phyloP scores from a whole-genome alignment of 2,797 vertebrate species.

The Parotocinclus haroldoi region DNA sequence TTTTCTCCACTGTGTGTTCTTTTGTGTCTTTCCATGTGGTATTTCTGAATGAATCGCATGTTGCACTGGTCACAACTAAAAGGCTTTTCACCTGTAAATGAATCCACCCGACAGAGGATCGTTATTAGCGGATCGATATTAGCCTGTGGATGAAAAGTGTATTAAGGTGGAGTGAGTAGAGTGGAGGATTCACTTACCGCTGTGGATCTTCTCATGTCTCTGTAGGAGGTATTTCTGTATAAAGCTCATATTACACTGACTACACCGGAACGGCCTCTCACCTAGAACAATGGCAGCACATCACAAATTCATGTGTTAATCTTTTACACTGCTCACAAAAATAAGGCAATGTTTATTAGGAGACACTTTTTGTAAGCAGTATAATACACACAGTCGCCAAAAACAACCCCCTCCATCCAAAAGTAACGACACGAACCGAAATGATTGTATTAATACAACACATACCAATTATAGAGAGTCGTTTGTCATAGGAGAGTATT shows the following conservation, averaged over 20 bases:
- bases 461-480: no score
- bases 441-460: no score
- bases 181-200: slow-evolving; percentile 67
- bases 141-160: not conserved
- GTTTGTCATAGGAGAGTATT: no score
- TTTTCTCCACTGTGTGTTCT: slow-evolving; percentile 98
- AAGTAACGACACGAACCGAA: no score
- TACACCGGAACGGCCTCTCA: slow-evolving; percentile 95
- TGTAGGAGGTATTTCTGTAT: slow-evolving; percentile 98
- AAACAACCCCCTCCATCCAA: no score
- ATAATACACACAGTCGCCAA: no score
- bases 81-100: slow-evolving; percentile 86
- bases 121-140: not conserved
- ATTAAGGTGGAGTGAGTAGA: not conserved
- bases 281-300: slow-evolving; percentile 59
- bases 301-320: not conserved
- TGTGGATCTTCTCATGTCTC: slow-evolving; percentile 97
- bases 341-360: no score
- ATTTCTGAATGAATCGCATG: slow-evolving; percentile 99
- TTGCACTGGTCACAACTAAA: slow-evolving; percentile 98
- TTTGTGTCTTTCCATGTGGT: slow-evolving; percentile 99
- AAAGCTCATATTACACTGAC: slow-evolving; percentile 98
- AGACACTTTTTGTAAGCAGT: no score
- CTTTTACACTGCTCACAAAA: no score
- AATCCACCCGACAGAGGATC: not conserved